A percentile compares a stretch with the other conserved stretches of the same genome.
These are phyloP conservation scores for Rattus norvegicus DNA, from an alignment of 2,113 vertebrate genomes.

Conservation along the genomic window GRCr8 NC_086021.1:127728001-127728500, in stretches of 20 bases:
- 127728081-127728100: background rate
- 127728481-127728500: background rate
- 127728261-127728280: background rate
- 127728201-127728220: background rate
- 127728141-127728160: background rate
- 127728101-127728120: background rate
- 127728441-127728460: background rate
- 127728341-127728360: background rate
- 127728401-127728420: background rate
- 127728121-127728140: background rate
- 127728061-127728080: background rate
- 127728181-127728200: background rate
- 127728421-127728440: background rate
- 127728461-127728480: background rate
- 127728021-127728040: slow-evolving; percentile 96
- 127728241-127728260: background rate
- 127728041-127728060: slow-evolving; percentile 94
- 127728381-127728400: background rate
- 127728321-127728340: background rate
- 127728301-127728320: background rate
- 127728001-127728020: slow-evolving; percentile 96
- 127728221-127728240: background rate
- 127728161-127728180: background rate
- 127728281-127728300: background rate
- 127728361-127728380: background rate